Percentiles rank a stretch among this genome's conserved stretches.
phyloP scores from a whole-genome alignment of 2,113 vertebrate species.

The Cavia porcellus region DNA sequence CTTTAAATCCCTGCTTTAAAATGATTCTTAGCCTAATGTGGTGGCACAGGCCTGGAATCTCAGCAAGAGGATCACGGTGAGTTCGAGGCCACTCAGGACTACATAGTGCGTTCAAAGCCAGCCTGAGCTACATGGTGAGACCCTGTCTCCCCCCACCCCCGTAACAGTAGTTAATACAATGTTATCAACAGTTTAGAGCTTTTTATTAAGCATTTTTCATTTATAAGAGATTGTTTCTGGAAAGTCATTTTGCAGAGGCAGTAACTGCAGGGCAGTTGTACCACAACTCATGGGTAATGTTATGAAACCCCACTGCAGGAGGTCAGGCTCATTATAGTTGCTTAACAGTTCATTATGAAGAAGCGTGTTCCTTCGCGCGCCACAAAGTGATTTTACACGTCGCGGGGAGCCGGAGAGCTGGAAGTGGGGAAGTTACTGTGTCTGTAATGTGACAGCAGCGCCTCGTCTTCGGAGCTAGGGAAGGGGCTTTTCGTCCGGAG shows the following conservation, averaged over 20 bases:
- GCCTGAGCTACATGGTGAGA: background rate
- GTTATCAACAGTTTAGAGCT: background rate
- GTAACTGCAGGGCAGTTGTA: background rate
- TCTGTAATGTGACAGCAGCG: background rate
- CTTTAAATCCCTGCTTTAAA: slow-evolving; percentile 5
- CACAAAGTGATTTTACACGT: background rate
- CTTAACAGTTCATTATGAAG: background rate
- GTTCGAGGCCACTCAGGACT: background rate
- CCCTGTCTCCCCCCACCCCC: background rate
- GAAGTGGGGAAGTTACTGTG: background rate
- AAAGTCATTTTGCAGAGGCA: slow-evolving; percentile 16
- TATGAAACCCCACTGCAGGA: background rate
- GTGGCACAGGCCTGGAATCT: background rate
- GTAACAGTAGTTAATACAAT: background rate
- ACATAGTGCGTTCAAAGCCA: background rate
- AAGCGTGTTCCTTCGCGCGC: background rate
- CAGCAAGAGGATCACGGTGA: background rate
- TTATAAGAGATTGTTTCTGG: background rate
- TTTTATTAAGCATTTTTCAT: slow-evolving; percentile 6
- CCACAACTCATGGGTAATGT: background rate
- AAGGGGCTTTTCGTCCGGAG: slow-evolving; percentile 13
- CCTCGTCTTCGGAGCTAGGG: background rate
- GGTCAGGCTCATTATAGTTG: background rate
- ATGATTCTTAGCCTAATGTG: background rate
- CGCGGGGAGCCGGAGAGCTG: background rate